phyloP scores from a whole-genome alignment of 2,113 vertebrate genomes.

The Galemys pyrenaicus region DNA sequence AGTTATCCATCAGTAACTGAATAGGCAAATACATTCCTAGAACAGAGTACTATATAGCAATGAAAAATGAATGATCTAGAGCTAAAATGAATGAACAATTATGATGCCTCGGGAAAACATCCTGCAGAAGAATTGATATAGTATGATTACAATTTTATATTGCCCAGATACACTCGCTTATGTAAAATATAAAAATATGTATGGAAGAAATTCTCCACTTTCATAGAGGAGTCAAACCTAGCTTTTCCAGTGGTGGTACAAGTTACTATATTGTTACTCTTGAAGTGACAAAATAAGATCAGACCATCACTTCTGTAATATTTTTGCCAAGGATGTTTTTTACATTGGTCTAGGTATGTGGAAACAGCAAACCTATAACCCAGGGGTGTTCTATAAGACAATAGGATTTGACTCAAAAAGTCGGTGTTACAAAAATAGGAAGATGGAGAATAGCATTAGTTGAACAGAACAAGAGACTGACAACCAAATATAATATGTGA shows the following conservation, averaged over 20 bases:
- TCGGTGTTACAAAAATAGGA: neutral
- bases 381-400: neutral
- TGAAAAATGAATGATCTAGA: neutral
- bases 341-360: neutral
- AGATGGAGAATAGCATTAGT: neutral
- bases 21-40: neutral
- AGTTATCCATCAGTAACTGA: neutral
- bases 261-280: neutral
- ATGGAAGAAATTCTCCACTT: neutral
- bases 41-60: neutral
- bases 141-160: neutral
- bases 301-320: neutral
- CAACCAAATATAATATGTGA: neutral
- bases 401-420: neutral
- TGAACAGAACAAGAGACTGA: neutral
- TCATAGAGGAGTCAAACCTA: neutral
- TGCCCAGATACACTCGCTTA: neutral
- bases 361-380: neutral
- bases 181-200: neutral
- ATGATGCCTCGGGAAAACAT: neutral
- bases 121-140: neutral
- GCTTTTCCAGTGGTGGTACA: neutral
- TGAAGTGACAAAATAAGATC: neutral
- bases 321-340: constrained; percentile 9
- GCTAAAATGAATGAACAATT: neutral